Base-by-base conservation (phyloP, 2,797 vertebrate genomes). In the Mus caroli region DNA sequence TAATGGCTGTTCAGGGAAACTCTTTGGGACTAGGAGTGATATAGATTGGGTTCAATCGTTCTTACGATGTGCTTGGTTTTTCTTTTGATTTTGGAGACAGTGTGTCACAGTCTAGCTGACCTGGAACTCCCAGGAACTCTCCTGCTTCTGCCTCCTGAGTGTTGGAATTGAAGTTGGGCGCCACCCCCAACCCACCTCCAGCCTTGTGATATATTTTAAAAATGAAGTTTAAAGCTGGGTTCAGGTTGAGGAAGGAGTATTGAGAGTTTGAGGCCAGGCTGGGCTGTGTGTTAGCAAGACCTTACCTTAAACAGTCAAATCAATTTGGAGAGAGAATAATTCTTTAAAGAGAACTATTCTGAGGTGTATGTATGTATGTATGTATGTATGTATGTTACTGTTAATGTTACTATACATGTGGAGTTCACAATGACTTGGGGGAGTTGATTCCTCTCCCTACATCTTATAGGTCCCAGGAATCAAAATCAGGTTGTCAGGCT, bases 331-430 rank as follows among this genome's bases (percentile, higher is more conserved):
- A 62, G 50, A 90, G 2, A 17, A 31, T 26, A 62, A 3, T 26
- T 62, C 60, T 62, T 92, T 8, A n/a, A 79, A 78, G 88, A 60
- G 43, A 94, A 46, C 62, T 6, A 54, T 91, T 83, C 54, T 91
- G 69, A 93, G 86, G 12, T 43, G 4, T 43, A 5, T 43, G 43
- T 43, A 43, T 43, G 43, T 43, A 43, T 43, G 43, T 43, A 43
- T 43, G 43, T 43, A 43, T 43, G 43, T 43, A 43, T 43, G 43
- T 43, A 43, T 43, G 67, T 28, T 71, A n/a, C 34, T 73, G 37
- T 14, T 37, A 28, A 40, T 71, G 50, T 40, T 71, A 37, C 22
- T 73, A 28, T 14, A 0, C 64, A 11, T 73, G 54, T 12, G 24
- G 24, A 56, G 22, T 26, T 73, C n/a, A 73, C 52, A 37, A 40